Evolutionary conservation across 2,888 invertebrate species (phyloP).

Genomic region (Cinara cedri): DNA sequence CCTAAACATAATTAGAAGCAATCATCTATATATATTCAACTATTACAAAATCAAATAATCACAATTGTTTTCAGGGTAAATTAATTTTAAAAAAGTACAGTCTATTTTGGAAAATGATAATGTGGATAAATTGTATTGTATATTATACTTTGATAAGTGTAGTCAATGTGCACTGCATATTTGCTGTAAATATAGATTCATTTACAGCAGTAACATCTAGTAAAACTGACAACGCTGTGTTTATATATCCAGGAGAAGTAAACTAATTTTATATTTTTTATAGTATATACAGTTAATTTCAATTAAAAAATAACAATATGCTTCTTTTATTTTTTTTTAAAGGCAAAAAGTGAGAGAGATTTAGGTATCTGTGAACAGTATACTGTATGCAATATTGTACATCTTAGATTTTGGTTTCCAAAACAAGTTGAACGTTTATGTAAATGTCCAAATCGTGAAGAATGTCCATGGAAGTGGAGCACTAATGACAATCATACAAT

Average conservation of each 20-base stretch:
- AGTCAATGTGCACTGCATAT: constrained; percentile 21
- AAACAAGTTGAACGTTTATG: constrained; percentile 70
- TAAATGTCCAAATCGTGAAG: constrained; percentile 65
- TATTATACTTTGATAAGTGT: constrained; percentile 28
- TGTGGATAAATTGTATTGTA: constrained; percentile 55
- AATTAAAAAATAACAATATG: background rate
- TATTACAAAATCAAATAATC: background rate
- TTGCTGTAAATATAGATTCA: background rate
- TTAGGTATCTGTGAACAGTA: constrained; percentile 66
- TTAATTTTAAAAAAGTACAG: background rate
- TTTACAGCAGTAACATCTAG: constrained; percentile 29
- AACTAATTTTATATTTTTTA: constrained; percentile 6
- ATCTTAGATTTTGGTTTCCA: constrained; percentile 69
- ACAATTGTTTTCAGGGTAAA: constrained; percentile 11
- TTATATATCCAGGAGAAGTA: constrained; percentile 58
- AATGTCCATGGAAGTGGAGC: constrained; percentile 66
- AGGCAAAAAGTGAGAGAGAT: constrained; percentile 71
- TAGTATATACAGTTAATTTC: too few species aligned
- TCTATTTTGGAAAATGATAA: constrained; percentile 7
- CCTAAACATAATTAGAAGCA: constrained; percentile 65
- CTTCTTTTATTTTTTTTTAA: constrained; percentile 19
- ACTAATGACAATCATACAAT: constrained; percentile 63
- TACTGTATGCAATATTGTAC: constrained; percentile 67
- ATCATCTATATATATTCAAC: background rate
- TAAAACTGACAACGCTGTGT: constrained; percentile 41